Conservation (phyloP, 2,888 invertebrate species). For the Ophion costatus region DNA sequence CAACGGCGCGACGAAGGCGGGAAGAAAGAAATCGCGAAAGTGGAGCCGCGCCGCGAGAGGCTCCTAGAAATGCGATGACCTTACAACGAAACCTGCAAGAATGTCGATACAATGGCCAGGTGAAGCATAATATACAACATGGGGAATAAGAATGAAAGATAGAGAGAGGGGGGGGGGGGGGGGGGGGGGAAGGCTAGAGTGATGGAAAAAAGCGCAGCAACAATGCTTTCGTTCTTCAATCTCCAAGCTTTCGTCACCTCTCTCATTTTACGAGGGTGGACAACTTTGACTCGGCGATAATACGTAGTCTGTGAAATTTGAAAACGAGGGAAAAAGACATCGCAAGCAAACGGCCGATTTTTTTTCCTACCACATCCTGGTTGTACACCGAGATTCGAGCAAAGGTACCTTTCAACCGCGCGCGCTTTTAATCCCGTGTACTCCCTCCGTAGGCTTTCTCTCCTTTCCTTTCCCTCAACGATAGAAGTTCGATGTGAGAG, state of each 20-base stretch:
- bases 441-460: not conserved
- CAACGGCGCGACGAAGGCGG: not conserved
- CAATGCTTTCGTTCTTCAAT: not conserved
- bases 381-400: not conserved
- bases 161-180: too few species aligned
- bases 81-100: not conserved
- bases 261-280: not conserved
- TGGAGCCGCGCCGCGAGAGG: too few species aligned
- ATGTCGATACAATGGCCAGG: not conserved
- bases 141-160: too few species aligned
- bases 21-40: not conserved
- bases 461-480: not conserved
- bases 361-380: not conserved
- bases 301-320: not conserved
- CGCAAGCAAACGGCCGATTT: not conserved
- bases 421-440: too few species aligned
- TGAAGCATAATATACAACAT: not conserved
- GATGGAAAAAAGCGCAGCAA: not conserved
- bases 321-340: not conserved
- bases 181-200: too few species aligned
- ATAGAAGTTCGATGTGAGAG: too few species aligned
- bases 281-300: not conserved
- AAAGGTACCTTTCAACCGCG: too few species aligned
- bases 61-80: too few species aligned
- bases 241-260: too few species aligned